Evolutionary conservation across 2,797 vertebrate genomes (phyloP), one percentile per base, ranked within the genome.

Genomic region (Coregonus ussuriensis): DNA sequence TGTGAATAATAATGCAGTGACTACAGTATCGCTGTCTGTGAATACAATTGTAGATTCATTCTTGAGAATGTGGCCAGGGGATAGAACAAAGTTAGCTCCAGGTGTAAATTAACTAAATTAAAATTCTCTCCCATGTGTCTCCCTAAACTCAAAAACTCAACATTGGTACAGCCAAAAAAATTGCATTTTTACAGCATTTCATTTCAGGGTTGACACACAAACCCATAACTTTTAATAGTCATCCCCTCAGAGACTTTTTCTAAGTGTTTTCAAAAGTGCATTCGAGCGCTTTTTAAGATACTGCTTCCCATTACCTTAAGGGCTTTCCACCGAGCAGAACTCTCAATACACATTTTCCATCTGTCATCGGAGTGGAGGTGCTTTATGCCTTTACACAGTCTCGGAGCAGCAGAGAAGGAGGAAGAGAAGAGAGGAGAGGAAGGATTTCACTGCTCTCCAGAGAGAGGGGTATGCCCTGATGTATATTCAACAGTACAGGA

Each of bases 401-500:
- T 83, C 82, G 83, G 77, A 84, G 82, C 75, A 68, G 71, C 72
- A 31, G 75, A 82, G 78, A 3, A 13, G 59, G 59, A 63, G 21
- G 21, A 25, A 16, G 9, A 1, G 25, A 25, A 3, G 25, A 63
- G 59, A 21, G 11, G 25, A 63, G 63, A 73, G 75, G 68, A 78
- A 78, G 72, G 81, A 82, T 90, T 88, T 74, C 51, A 82, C 68
- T 3, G 51, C 77, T 82, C 89, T 85, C 87, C 37, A 16, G 84
- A 88, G 89, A 90, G 78, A 68, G 77, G 67, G 74, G 84, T 25
- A 82, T 76, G 75, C 80, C 84, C 86, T 91, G 88, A 92, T 92
- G 84, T 91, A 92, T 92, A 93, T 94, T 93, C 91, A 93, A 79
- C 76, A 86, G 84, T 82, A 91, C 79, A 87, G 88, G 86, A 82